A percentile compares a stretch with the other conserved stretches of the same genome.
These are phyloP conservation scores for Dipodomys spectabilis DNA, from an alignment of 2,113 vertebrate genomes.

Conservation along the genomic window DNA sequence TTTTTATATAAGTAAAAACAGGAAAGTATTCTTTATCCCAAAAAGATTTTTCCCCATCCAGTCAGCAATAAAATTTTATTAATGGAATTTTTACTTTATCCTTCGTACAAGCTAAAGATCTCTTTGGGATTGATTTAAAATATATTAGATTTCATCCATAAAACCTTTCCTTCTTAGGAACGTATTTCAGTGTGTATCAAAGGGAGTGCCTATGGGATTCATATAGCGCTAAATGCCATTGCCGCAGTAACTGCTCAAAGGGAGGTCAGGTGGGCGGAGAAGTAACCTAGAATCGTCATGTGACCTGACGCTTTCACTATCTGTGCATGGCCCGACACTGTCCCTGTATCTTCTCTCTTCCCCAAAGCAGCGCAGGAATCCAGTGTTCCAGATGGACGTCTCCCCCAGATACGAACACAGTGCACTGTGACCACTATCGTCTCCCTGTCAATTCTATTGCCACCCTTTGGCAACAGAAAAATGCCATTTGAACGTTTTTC, in stretches of 20 bases:
- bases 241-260: constrained; percentile 30
- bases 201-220: constrained; percentile 49
- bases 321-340: not conserved
- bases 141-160: constrained; percentile 68
- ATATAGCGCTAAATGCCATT: constrained; percentile 24
- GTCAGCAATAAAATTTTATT: constrained; percentile 65
- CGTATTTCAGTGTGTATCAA: constrained; percentile 62
- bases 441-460: not conserved
- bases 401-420: too few relatives aligned
- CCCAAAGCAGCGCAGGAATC: too few relatives aligned
- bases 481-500: not conserved
- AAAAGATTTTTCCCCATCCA: constrained; percentile 55
- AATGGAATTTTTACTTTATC: constrained; percentile 73
- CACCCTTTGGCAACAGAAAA: not conserved
- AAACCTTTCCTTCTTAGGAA: constrained; percentile 61
- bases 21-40: constrained; percentile 58
- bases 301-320: not conserved
- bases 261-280: not conserved
- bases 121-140: constrained; percentile 67
- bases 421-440: too few relatives aligned
- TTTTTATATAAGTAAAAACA: constrained; percentile 57
- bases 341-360: not conserved
- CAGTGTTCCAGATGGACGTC: too few relatives aligned
- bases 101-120: constrained; percentile 36
- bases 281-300: not conserved